Percentiles rank a stretch among this genome's conserved stretches.
Conservation (phyloP, 2,113 vertebrate species). For the Manacus vitellinus region DNA sequence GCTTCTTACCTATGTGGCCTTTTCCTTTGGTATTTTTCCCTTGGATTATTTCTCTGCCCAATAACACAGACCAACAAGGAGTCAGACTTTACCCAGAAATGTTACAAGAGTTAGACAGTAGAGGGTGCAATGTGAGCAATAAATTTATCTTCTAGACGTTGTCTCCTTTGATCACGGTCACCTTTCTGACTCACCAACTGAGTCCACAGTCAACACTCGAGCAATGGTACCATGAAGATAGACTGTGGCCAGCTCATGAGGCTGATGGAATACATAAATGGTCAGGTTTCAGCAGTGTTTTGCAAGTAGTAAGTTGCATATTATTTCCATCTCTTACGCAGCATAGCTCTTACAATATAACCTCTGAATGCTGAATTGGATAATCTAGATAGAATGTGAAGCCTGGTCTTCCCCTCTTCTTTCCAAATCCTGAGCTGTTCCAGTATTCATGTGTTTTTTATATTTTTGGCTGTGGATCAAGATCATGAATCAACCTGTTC, state of each 20-base stretch:
- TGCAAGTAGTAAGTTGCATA: conserved; percentile 2
- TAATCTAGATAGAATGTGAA: neutral
- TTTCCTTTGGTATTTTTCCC: neutral
- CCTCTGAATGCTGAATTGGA: neutral
- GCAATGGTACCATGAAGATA: neutral
- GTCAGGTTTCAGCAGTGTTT: conserved; percentile 11
- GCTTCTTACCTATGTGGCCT: neutral
- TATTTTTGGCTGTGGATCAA: conserved; percentile 40
- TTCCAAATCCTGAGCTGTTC: neutral
- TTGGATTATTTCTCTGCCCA: neutral
- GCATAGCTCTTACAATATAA: neutral
- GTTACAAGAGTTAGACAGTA: conserved; percentile 51
- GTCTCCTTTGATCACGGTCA: neutral
- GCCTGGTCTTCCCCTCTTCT: neutral
- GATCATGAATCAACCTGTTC: conserved; percentile 11
- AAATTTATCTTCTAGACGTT: neutral
- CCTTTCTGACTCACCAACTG: neutral
- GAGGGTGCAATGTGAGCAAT: conserved; percentile 73
- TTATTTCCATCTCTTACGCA: neutral
- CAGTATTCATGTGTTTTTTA: neutral
- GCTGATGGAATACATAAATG: neutral
- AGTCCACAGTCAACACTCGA: neutral
- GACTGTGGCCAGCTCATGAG: neutral
- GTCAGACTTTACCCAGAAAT: neutral
- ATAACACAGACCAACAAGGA: neutral